Conservation (phyloP, 2,888 invertebrate species). For the Acanthopleura granulata region DNA sequence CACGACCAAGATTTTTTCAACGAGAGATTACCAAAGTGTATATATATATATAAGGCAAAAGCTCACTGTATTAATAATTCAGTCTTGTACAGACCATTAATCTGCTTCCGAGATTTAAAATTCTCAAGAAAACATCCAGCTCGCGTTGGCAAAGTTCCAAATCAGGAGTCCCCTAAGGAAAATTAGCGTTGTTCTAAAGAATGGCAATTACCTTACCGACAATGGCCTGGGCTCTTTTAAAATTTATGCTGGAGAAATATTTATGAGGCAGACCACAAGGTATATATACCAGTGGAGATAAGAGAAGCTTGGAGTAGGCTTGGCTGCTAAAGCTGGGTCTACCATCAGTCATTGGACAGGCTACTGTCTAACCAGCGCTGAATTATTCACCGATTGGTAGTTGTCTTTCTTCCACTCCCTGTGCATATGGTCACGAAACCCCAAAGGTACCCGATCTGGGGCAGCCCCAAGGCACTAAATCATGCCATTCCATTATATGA, state of each 20-base stretch:
- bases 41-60: no score
- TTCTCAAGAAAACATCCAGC: no score
- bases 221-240: not conserved
- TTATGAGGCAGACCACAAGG: not conserved
- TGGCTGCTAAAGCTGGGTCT: not conserved
- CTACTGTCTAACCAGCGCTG: not conserved
- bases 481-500: no score
- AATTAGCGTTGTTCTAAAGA: not conserved
- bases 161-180: not conserved
- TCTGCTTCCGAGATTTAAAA: no score
- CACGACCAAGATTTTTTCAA: no score
- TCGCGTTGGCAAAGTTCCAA: not conserved
- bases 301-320: not conserved
- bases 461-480: no score
- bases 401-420: slow-evolving; percentile 3
- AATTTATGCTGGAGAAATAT: slow-evolving; percentile 10
- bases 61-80: no score
- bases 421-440: not conserved
- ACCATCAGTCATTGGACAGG: not conserved
- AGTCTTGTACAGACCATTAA: no score
- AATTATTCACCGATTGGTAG: slow-evolving; percentile 3
- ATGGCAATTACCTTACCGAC: not conserved
- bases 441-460: no score
- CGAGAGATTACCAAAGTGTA: no score
- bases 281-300: not conserved